Percentiles rank a stretch among this genome's conserved stretches.
These are phyloP conservation scores for Gallinago undulata DNA, from an alignment of 2,113 vertebrate species.

Conservation along the genomic window DNA sequence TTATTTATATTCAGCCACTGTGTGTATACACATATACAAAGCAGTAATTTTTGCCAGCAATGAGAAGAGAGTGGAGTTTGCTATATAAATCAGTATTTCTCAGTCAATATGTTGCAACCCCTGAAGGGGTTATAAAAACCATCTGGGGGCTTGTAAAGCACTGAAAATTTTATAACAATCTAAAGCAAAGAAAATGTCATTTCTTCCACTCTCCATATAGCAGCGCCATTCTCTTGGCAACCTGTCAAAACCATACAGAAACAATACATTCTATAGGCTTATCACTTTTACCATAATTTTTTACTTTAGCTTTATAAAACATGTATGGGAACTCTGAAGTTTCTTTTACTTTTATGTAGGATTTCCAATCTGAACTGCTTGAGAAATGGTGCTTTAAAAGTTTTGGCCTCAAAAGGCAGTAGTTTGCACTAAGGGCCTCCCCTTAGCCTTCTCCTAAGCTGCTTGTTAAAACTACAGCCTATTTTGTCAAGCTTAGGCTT, in stretches of 20 bases:
- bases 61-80: background rate
- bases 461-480: slow-evolving; percentile 34
- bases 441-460: slow-evolving; percentile 11
- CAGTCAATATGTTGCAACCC: slow-evolving; percentile 41
- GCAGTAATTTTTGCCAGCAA: slow-evolving; percentile 48
- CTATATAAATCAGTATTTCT: slow-evolving; percentile 57
- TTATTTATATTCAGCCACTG: slow-evolving; percentile 39
- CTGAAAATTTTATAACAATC: slow-evolving; percentile 55
- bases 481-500: slow-evolving; percentile 58
- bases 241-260: slow-evolving; percentile 20
- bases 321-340: background rate
- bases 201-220: slow-evolving; percentile 7
- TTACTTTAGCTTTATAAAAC: background rate
- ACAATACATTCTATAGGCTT: slow-evolving; percentile 56
- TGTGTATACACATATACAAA: slow-evolving; percentile 14
- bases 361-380: background rate
- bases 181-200: slow-evolving; percentile 53
- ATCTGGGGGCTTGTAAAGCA: slow-evolving; percentile 56
- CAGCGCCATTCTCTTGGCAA: slow-evolving; percentile 16
- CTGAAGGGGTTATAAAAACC: slow-evolving; percentile 58
- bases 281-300: slow-evolving; percentile 9
- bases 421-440: background rate
- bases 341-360: background rate
- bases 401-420: background rate
- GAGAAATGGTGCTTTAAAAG: background rate